A percentile compares a stretch with the other conserved stretches of the same genome.
Conservation (phyloP, 2,888 invertebrate species). For the Cheilosia pagana region DNA sequence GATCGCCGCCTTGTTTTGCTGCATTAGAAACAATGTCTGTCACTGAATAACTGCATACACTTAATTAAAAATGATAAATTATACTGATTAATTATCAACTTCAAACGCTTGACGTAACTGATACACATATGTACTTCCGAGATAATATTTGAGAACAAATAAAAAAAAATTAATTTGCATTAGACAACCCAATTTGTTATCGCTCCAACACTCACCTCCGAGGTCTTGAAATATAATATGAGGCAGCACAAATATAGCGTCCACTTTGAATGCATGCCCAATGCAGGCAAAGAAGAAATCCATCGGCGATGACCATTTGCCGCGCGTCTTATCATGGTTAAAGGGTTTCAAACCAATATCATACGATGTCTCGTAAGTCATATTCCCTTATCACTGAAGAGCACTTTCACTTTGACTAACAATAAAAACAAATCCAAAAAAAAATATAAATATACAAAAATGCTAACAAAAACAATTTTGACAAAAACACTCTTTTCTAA, state of each 20-base stretch:
- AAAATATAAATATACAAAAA: background rate
- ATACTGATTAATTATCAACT: background rate
- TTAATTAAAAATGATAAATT: constrained; percentile 6
- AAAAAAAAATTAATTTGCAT: background rate
- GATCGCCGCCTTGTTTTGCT: too few relatives aligned
- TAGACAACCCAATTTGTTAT: background rate
- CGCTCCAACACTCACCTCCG: constrained; percentile 79
- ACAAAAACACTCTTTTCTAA: constrained; percentile 2
- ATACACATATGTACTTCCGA: background rate
- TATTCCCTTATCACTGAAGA: background rate
- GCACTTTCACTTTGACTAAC: background rate
- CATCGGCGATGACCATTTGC: constrained; percentile 89
- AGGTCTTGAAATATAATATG: constrained; percentile 78
- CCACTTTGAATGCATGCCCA: constrained; percentile 92
- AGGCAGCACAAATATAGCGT: constrained; percentile 90
- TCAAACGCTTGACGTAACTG: background rate
- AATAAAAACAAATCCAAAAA: background rate
- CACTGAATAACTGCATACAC: background rate
- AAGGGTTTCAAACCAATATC: constrained; percentile 80
- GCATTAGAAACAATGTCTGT: background rate
- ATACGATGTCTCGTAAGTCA: constrained; percentile 77
- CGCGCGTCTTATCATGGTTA: constrained; percentile 83
- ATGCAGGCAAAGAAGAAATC: constrained; percentile 92
- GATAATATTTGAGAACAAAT: background rate
- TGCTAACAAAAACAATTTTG: background rate